A percentile compares a stretch with the other conserved stretches of the same genome.
These are phyloP conservation scores for Tapirus indicus DNA, from an alignment of 2,797 vertebrate genomes.

Conservation along the genomic window DNA sequence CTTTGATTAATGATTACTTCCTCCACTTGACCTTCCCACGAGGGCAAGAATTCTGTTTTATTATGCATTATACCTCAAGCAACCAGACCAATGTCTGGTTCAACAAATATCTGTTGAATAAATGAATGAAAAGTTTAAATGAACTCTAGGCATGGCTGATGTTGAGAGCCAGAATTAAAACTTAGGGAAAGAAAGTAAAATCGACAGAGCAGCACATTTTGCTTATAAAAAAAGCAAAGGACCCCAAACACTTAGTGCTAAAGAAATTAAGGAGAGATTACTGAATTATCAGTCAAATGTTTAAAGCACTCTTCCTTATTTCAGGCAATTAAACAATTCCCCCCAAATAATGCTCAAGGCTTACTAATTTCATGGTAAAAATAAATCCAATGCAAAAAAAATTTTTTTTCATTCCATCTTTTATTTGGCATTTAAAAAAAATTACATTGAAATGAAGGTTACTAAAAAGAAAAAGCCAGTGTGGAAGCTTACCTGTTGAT, in stretches of 20 bases:
- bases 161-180: conserved; percentile 45
- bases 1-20: conserved; percentile 28
- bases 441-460: conserved; percentile 3
- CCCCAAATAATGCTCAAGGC: not conserved
- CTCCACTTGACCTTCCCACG: conserved; percentile 30
- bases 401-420: conserved; percentile 35
- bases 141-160: not conserved
- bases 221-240: conserved; percentile 42
- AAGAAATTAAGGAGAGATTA: conserved; percentile 8
- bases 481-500: conserved; percentile 89
- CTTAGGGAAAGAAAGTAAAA: conserved; percentile 21
- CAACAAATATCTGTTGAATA: conserved; percentile 14
- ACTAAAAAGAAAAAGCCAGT: not conserved
- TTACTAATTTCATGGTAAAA: conserved; percentile 57
- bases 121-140: conserved; percentile 45
- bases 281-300: not conserved
- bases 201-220: conserved; percentile 17
- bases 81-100: not conserved
- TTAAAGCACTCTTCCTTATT: conserved; percentile 7
- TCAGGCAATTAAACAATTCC: not conserved
- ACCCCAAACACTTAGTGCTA: not conserved
- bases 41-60: not conserved
- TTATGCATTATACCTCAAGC: not conserved
- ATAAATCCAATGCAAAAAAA: conserved; percentile 5
- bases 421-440: conserved; percentile 11